Percentiles rank a stretch among this genome's conserved stretches.
Conservation (phyloP, 2,888 invertebrate species). For the Lepidonotus clava region DNA sequence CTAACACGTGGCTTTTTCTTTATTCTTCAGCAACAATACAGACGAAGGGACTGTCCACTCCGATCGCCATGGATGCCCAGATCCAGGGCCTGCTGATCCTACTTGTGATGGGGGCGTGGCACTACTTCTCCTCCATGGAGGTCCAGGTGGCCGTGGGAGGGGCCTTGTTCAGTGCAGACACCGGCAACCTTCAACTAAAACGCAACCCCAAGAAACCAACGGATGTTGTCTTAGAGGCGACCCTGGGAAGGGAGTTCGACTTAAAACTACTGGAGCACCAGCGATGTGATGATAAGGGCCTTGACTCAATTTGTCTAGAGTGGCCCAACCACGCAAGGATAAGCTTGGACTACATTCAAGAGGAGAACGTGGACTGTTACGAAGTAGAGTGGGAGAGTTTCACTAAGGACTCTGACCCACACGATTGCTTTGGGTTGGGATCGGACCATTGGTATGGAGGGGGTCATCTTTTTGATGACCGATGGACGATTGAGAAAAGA, state of each 20-base stretch:
- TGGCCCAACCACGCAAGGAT: not conserved
- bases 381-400: not conserved
- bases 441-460: conserved; percentile 89
- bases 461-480: conserved; percentile 88
- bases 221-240: not conserved
- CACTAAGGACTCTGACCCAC: not conserved
- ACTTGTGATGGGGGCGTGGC: conserved; percentile 11
- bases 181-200: not conserved
- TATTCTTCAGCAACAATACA: too few relatives aligned
- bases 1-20: too few relatives aligned
- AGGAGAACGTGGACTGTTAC: conserved; percentile 21
- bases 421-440: conserved; percentile 87
- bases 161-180: not conserved
- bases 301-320: not conserved
- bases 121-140: conserved; percentile 18
- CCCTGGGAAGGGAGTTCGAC: not conserved
- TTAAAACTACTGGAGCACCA: not conserved
- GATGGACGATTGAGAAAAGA: conserved; percentile 89
- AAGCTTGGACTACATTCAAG: not conserved
- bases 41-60: too few relatives aligned
- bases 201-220: not conserved
- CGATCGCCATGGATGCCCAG: too few relatives aligned
- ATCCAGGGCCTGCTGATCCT: conserved; percentile 24
- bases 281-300: not conserved
- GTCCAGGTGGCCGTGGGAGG: not conserved